phyloP scores from a whole-genome alignment of 2,113 vertebrate genomes.

The Hipposideros armiger region DNA sequence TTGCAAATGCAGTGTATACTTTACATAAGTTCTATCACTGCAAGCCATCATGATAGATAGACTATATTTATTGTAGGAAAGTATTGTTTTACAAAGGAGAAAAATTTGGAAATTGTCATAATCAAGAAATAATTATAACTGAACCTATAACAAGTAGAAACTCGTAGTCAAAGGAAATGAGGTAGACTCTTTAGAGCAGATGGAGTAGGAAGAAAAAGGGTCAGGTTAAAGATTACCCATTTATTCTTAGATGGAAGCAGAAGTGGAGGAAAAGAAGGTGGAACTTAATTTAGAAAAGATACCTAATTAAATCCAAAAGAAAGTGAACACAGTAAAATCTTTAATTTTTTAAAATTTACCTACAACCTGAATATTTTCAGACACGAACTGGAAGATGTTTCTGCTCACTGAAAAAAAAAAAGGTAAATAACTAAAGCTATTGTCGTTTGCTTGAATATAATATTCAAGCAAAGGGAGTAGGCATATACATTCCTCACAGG shows the following conservation, averaged over 20 bases:
- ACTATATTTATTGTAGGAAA: neutral
- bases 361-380: neutral
- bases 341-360: slow-evolving; percentile 1
- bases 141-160: neutral
- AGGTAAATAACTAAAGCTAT: neutral
- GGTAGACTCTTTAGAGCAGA: neutral
- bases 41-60: neutral
- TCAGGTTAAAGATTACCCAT: neutral
- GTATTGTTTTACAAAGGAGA: neutral
- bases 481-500: neutral
- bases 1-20: neutral
- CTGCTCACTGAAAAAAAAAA: neutral
- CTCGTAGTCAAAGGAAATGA: neutral
- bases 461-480: neutral
- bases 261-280: neutral
- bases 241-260: neutral
- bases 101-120: neutral
- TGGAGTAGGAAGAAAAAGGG: neutral
- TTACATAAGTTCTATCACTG: neutral
- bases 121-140: neutral
- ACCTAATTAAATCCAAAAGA: neutral
- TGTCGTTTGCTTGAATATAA: neutral
- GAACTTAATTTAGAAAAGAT: neutral
- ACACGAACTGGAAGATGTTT: neutral
- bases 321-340: neutral